Evolutionary conservation across 2,113 vertebrate genomes (phyloP).

Genomic region (Nesospiza acunhae): DNA sequence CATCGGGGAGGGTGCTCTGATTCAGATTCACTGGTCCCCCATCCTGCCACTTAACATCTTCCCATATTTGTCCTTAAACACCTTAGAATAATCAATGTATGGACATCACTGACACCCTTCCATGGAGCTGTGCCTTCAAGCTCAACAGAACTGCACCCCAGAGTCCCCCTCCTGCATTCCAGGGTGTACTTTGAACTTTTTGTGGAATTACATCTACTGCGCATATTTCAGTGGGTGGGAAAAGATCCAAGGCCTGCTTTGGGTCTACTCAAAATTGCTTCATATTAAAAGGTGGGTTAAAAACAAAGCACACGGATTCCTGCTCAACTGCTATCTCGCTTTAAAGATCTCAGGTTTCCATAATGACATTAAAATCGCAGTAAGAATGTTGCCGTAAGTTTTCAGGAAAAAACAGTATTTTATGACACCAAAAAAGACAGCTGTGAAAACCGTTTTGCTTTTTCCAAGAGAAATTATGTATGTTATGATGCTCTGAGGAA

Average conservation of each 20-base stretch:
- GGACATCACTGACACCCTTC: not conserved
- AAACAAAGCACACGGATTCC: not conserved
- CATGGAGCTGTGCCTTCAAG: slow-evolving; percentile 8
- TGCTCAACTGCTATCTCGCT: slow-evolving; percentile 32
- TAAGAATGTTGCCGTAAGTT: slow-evolving; percentile 35
- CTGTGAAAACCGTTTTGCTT: slow-evolving; percentile 35
- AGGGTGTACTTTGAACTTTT: not conserved
- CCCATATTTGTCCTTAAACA: not conserved
- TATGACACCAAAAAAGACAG: slow-evolving; percentile 35
- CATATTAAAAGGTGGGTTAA: slow-evolving; percentile 42
- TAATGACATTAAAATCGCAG: slow-evolving; percentile 67
- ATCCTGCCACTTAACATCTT: not conserved
- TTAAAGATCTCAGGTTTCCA: slow-evolving; percentile 70
- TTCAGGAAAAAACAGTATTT: slow-evolving; percentile 20
- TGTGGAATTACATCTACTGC: slow-evolving; percentile 28
- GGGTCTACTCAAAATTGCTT: slow-evolving; percentile 40
- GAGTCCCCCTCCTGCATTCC: not conserved
- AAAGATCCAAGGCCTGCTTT: not conserved
- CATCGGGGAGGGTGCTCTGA: not conserved
- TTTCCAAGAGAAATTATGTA: slow-evolving; percentile 32
- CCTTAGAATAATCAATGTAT: not conserved
- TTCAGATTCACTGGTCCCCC: not conserved
- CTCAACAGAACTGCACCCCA: not conserved
- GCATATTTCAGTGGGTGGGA: not conserved
- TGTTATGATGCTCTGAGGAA: slow-evolving; percentile 53